A percentile compares a stretch with the other conserved stretches of the same genome.
Evolutionary conservation across 2,113 vertebrate species (phyloP).

Genomic region (Psilopsiagon aymara): DNA sequence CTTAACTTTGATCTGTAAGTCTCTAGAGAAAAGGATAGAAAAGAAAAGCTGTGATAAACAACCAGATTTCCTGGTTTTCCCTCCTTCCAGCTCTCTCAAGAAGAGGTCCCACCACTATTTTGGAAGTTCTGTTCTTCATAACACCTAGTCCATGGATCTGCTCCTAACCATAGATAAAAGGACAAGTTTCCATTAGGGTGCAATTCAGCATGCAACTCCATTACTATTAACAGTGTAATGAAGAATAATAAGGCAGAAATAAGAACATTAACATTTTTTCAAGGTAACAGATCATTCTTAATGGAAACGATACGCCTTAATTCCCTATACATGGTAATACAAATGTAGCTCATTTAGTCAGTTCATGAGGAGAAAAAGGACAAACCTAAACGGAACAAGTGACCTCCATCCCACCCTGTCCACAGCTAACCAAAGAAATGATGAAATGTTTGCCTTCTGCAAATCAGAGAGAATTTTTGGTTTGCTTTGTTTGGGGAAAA

Average conservation of each 20-base stretch:
- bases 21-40: neutral
- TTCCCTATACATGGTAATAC: neutral
- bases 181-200: slow-evolving; percentile 29
- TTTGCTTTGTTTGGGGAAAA: neutral
- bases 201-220: neutral
- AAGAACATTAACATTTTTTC: slow-evolving; percentile 40
- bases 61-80: neutral
- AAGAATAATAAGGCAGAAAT: slow-evolving; percentile 46
- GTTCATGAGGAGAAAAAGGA: slow-evolving; percentile 2
- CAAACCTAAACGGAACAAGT: neutral
- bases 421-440: neutral
- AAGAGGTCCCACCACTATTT: neutral
- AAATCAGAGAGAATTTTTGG: neutral
- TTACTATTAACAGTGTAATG: slow-evolving; percentile 20
- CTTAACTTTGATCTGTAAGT: slow-evolving; percentile 24
- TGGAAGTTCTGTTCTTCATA: neutral
- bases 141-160: neutral
- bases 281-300: slow-evolving; percentile 32
- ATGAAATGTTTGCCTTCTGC: neutral
- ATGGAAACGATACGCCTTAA: slow-evolving; percentile 24
- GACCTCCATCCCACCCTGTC: neutral
- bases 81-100: neutral
- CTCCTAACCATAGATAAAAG: slow-evolving; percentile 4
- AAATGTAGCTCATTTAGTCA: neutral
- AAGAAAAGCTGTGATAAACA: slow-evolving; percentile 15